Base-by-base conservation (phyloP, 1,140 invertebrate genomes). In the Drosophila burlai region DNA sequence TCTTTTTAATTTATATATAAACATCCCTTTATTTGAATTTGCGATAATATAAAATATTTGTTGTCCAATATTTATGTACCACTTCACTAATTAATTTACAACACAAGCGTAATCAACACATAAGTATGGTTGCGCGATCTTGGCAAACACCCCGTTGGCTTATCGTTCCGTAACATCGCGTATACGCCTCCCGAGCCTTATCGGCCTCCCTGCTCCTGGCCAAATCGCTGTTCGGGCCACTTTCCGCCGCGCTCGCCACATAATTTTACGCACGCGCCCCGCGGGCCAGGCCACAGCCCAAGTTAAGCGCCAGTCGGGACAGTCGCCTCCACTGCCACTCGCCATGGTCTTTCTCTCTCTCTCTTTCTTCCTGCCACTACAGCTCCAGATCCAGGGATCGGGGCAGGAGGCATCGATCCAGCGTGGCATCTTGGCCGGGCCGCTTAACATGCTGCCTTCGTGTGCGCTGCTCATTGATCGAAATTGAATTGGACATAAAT, bases 401-500 rank as follows among this genome's bases (percentile, higher is more conserved):
- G 24, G 26, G 36, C 31, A 21, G 11, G 43, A 21, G 55, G 24
- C 29, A 34, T 34, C 11, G 29, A 24, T 46, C 31, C 50, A 21
- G 13, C 24, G 21, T 43, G 59, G 29, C 71, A 65, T 63, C 71
- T 55, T 36, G 55, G 73, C 31, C 74, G 24, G 45, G 31, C 42
- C 66, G 64, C 74, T 78, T 79, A 72, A 69, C 82, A 86, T 85
- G 84, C 82, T 85, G 83, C 75, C 83, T 90, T 85, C 85, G 81
- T 90, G 85, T 82, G 86, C 81, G 74, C 73, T 86, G 84, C 90
- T 92, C 90, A 86, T 91, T 93, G 92, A 93, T 93, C 90, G 92
- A 91, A 93, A 93, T 93, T 93, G 92, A 90, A 93, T 92, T 93
- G 92, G 92, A 93, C 92, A 93, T 93, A 93, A 93, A 93, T 93